Conservation (phyloP, 2,113 vertebrate species). For the Micronycteris hirsuta region DNA sequence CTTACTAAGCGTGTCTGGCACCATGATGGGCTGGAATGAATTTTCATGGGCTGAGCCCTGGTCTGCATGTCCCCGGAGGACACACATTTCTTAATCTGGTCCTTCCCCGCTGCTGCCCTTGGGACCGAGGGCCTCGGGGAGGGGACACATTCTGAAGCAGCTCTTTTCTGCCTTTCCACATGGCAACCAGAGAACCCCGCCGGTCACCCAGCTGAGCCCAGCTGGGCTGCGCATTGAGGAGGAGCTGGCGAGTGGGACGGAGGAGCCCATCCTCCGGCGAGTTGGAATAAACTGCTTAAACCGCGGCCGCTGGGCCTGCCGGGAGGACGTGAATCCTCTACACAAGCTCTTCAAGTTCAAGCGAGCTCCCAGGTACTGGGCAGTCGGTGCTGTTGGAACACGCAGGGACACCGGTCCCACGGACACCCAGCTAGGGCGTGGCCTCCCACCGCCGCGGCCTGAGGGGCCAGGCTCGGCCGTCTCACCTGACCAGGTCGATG, state of each 20-base stretch:
- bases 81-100: accelerated
- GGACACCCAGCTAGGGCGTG: accelerated
- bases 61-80: background rate
- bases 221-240: accelerated
- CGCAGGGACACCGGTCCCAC: accelerated
- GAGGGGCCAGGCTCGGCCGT: background rate
- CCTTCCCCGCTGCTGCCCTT: background rate
- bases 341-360: background rate
- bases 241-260: accelerated
- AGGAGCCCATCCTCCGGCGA: accelerated
- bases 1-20: accelerated
- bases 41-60: accelerated
- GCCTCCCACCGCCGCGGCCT: background rate
- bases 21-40: background rate
- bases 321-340: background rate
- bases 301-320: accelerated
- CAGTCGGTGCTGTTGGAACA: accelerated
- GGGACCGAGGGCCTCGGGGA: background rate
- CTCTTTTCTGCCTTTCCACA: background rate
- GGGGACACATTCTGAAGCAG: background rate
- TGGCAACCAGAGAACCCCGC: accelerated
- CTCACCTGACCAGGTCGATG: slow-evolving; percentile 94
- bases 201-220: accelerated
- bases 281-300: no score
- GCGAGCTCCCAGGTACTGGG: background rate